phyloP scores from a whole-genome alignment of 1,140 invertebrate genomes.

The Trigoniulus corallinus region DNA sequence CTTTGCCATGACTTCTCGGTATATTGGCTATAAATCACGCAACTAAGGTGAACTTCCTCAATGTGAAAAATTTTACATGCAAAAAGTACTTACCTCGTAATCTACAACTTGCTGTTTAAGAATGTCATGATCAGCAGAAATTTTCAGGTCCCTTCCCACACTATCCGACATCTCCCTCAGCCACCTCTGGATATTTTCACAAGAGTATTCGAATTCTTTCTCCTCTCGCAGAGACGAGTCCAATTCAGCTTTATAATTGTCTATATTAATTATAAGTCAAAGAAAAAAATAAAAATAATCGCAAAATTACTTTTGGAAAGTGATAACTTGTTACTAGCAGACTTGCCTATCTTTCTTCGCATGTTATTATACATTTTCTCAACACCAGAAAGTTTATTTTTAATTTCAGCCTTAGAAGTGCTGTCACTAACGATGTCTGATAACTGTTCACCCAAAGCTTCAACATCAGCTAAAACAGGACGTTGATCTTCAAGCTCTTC shows the following conservation, averaged over 20 bases:
- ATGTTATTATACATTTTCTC: slow-evolving; percentile 67
- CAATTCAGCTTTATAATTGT: slow-evolving; percentile 73
- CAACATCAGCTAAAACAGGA: slow-evolving; percentile 67
- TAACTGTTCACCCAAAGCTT: slow-evolving; percentile 66
- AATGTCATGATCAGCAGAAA: slow-evolving; percentile 68
- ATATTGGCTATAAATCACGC: slow-evolving; percentile 57
- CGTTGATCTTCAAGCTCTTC: slow-evolving; percentile 71
- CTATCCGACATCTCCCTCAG: slow-evolving; percentile 48
- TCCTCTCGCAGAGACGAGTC: slow-evolving; percentile 55
- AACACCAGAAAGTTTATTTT: slow-evolving; percentile 62
- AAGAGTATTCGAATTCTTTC: slow-evolving; percentile 68
- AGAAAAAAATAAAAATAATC: neutral
- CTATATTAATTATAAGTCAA: slow-evolving; percentile 21
- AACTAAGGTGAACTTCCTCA: neutral
- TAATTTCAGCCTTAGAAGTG: slow-evolving; percentile 73
- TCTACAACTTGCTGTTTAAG: slow-evolving; percentile 70
- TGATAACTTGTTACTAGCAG: neutral
- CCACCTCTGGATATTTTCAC: slow-evolving; percentile 74
- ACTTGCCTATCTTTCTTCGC: slow-evolving; percentile 52
- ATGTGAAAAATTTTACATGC: neutral
- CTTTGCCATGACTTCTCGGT: slow-evolving; percentile 67
- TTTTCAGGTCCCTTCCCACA: slow-evolving; percentile 52
- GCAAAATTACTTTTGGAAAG: too few relatives aligned
- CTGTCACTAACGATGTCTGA: slow-evolving; percentile 79
- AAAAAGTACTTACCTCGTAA: slow-evolving; percentile 41